A percentile compares a stretch with the other conserved stretches of the same genome.
These are phyloP conservation scores for Octodonta nipae DNA, from an alignment of 2,888 invertebrate genomes.

Conservation along the genomic window DNA sequence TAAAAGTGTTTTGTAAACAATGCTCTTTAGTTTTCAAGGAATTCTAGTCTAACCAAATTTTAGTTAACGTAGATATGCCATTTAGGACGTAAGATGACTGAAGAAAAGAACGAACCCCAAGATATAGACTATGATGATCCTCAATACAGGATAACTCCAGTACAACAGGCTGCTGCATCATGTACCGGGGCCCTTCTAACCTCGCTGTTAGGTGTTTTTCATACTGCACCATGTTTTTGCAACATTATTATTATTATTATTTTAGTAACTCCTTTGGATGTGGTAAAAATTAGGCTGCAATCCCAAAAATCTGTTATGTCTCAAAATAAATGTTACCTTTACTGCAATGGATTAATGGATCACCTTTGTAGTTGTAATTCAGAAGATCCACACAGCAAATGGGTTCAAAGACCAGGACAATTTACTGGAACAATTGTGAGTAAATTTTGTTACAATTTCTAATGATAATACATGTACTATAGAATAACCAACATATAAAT, in stretches of 20 bases:
- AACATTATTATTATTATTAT: conserved; percentile 16
- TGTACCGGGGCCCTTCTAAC: conserved; percentile 82
- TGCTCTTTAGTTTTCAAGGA: too few species aligned
- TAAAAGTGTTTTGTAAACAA: too few species aligned
- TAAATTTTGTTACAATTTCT: too few species aligned
- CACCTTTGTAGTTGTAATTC: conserved; percentile 77
- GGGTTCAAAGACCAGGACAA: conserved; percentile 53
- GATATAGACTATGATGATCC: conserved; percentile 47
- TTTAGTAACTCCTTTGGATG: conserved; percentile 94
- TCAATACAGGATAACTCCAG: conserved; percentile 59
- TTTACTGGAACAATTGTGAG: conserved; percentile 62
- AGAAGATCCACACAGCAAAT: conserved; percentile 34
- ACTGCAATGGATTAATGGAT: conserved; percentile 98
- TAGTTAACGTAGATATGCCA: too few species aligned
- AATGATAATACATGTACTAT: too few species aligned
- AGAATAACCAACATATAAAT: too few species aligned
- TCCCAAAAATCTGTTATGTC: conserved; percentile 75
- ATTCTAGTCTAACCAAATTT: too few species aligned
- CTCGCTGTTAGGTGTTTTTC: conserved; percentile 77
- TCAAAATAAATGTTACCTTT: conserved; percentile 82
- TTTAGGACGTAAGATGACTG: too few species aligned
- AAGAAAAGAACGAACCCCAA: conserved; percentile 15
- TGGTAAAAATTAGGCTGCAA: conserved; percentile 96
- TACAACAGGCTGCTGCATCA: conserved; percentile 74
- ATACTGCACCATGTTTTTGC: conserved; percentile 7